phyloP scores from a whole-genome alignment of 2,797 vertebrate genomes.

The Ambastaia sidthimunki region DNA sequence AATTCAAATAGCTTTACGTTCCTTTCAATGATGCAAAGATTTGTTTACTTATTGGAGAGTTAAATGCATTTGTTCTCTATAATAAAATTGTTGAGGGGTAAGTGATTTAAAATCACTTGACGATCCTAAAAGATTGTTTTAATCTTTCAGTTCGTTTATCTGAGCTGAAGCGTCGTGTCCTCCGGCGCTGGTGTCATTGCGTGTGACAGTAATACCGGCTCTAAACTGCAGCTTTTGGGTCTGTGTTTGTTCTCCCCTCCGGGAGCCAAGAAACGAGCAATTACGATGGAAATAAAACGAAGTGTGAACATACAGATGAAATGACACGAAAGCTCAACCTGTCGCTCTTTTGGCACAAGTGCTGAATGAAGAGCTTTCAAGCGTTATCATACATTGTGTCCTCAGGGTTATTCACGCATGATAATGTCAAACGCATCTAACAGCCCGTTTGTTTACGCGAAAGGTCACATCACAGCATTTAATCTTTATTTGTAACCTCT shows the following conservation, averaged over 20 bases:
- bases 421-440: constrained; percentile 32
- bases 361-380: constrained; percentile 22
- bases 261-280: constrained; percentile 21
- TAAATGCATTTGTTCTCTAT: no score
- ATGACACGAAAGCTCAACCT: constrained; percentile 8
- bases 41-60: no score
- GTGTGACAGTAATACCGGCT: constrained; percentile 28
- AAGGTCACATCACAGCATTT: constrained; percentile 12
- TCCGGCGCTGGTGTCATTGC: constrained; percentile 22
- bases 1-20: no score
- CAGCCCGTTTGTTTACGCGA: neutral
- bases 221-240: constrained; percentile 20
- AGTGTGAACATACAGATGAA: constrained; percentile 5
- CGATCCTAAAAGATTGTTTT: neutral
- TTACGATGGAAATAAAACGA: neutral
- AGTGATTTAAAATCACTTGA: neutral
- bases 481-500: no score
- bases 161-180: constrained; percentile 25
- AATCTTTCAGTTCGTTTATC: constrained; percentile 11
- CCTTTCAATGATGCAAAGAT: no score
- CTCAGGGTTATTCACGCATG: constrained; percentile 16
- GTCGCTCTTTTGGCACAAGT: neutral
- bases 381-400: constrained; percentile 3
- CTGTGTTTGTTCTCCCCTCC: constrained; percentile 29
- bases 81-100: neutral